Conservation (phyloP, 2,113 vertebrate genomes). For the Grus americana region DNA sequence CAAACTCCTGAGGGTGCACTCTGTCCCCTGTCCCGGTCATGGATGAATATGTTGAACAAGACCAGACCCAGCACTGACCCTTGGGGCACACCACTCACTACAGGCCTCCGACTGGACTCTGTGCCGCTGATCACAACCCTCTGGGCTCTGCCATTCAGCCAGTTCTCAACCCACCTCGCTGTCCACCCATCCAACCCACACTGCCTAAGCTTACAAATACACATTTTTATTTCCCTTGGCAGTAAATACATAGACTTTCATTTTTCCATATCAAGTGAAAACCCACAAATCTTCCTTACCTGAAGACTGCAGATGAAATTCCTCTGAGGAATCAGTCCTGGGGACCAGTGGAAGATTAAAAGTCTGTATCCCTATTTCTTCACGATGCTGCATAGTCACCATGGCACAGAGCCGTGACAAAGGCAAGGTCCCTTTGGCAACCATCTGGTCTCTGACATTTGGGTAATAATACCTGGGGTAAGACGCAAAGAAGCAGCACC, state of each 20-base stretch:
- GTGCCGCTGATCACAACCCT: no score
- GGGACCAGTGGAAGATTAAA: conserved; percentile 88
- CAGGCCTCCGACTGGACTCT: no score
- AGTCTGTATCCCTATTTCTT: conserved; percentile 79
- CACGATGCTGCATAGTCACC: conserved; percentile 86
- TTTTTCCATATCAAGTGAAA: not conserved
- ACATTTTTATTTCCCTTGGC: not conserved
- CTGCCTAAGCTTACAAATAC: no score
- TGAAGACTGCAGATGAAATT: conserved; percentile 73
- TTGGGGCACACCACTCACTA: no score
- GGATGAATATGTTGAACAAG: no score
- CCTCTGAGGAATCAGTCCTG: conserved; percentile 64
- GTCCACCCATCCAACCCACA: no score
- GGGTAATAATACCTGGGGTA: conserved; percentile 94
- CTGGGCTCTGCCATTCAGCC: no score
- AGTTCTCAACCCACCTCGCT: no score
- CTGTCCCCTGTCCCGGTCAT: no score
- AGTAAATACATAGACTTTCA: not conserved
- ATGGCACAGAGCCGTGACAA: conserved; percentile 91
- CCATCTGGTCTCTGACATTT: conserved; percentile 93
- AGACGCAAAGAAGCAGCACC: not conserved
- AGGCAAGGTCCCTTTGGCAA: conserved; percentile 87
- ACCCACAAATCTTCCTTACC: conserved; percentile 69
- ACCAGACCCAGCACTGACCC: no score
- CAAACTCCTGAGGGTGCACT: no score